A percentile compares a stretch with the other conserved stretches of the same genome.
Conservation (phyloP, 2,113 vertebrate species). For the Anoplopoma fimbria region DNA sequence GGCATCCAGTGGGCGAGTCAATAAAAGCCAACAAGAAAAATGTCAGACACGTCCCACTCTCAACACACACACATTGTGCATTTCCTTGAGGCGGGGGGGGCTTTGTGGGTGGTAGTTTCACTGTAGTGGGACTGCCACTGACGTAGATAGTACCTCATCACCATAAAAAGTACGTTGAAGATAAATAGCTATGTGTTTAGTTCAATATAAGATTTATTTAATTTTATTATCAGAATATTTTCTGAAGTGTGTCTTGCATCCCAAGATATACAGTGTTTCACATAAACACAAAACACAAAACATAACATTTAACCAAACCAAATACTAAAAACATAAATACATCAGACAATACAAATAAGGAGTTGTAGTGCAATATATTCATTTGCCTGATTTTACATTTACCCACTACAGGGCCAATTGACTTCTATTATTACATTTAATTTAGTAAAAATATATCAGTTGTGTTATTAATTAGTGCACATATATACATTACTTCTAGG, state of each 20-base stretch:
- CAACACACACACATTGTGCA: conserved; percentile 10
- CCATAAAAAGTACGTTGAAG: not conserved
- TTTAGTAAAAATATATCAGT: not conserved
- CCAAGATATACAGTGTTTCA: not conserved
- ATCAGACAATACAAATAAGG: not conserved
- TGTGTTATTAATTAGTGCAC: not conserved
- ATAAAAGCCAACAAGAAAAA: conserved; percentile 26
- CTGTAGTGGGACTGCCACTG: conserved; percentile 37
- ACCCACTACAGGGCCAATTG: not conserved
- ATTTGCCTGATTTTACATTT: not conserved
- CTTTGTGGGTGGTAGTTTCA: conserved; percentile 43
- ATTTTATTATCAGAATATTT: not conserved
- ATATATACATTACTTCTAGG: not conserved
- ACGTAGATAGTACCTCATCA: not conserved
- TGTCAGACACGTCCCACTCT: conserved; percentile 54
- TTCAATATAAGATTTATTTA: not conserved
- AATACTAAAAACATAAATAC: not conserved
- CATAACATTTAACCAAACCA: not conserved
- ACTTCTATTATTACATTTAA: not conserved
- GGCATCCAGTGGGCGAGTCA: conserved; percentile 22
- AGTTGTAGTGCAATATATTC: not conserved
- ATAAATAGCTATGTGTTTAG: not conserved
- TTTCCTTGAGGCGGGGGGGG: conserved; percentile 20
- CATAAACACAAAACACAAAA: not conserved
- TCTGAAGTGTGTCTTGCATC: not conserved